Percentiles rank a stretch among this genome's conserved stretches.
phyloP scores from a whole-genome alignment of 2,888 invertebrate genomes.

The Nemoura dubitans region DNA sequence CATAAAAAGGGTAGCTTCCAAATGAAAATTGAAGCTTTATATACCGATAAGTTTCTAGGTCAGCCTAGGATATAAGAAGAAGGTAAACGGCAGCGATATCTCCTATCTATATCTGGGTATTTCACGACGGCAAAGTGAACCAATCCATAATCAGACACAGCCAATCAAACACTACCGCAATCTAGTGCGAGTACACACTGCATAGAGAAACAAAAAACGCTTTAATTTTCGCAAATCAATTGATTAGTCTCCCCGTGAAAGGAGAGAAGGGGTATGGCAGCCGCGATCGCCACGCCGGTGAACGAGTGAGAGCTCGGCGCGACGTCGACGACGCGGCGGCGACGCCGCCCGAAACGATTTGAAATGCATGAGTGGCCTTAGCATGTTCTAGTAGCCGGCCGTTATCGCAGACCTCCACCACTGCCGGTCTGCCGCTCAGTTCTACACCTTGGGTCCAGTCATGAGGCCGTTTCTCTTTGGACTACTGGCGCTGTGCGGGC shows the following conservation, averaged over 20 bases:
- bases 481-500: conserved; percentile 39
- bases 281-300: not conserved
- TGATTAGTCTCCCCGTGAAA: not conserved
- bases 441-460: not conserved
- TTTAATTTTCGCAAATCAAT: not conserved
- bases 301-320: conserved; percentile 18
- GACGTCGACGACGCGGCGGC: not conserved
- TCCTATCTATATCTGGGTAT: not conserved
- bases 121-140: not conserved
- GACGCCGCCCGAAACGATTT: conserved; percentile 30
- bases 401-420: not conserved
- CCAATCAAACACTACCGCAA: not conserved
- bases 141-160: not conserved
- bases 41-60: not conserved
- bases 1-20: not conserved
- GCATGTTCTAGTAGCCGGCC: not conserved
- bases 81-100: not conserved
- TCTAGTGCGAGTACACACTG: not conserved
- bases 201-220: not conserved
- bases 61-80: not conserved
- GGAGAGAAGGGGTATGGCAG: conserved; percentile 13
- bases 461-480: conserved; percentile 40
- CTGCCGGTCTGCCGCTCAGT: conserved; percentile 23
- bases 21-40: not conserved
- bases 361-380: conserved; percentile 42